Conservation (phyloP, 2,797 vertebrate species). For the Gambelia wislizenii region DNA sequence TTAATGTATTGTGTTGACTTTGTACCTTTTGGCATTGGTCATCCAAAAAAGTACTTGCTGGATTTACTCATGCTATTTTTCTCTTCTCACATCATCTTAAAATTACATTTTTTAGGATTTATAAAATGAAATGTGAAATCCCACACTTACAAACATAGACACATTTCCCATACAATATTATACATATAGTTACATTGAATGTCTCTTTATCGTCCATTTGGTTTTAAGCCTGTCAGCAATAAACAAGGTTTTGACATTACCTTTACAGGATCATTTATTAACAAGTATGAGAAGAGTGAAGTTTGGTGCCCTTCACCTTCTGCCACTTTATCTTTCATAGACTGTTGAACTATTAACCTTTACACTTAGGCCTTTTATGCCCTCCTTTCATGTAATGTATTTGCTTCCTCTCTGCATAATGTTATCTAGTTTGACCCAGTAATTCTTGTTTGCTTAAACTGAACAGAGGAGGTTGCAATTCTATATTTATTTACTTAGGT, state of each 20-base stretch:
- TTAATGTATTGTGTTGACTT: background rate
- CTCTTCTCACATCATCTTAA: background rate
- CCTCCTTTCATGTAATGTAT: constrained; percentile 1
- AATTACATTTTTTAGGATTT: constrained; percentile 11
- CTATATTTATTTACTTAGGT: background rate
- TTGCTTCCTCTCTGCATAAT: background rate
- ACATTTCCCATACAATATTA: background rate
- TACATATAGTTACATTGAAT: background rate
- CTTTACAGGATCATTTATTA: constrained; percentile 57
- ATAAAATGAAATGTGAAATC: background rate
- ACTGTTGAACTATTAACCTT: constrained; percentile 49
- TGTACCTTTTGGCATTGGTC: background rate
- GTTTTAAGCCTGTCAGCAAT: background rate
- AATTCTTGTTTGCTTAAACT: background rate
- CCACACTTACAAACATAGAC: background rate
- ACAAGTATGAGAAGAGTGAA: constrained; percentile 38
- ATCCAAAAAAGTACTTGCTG: background rate
- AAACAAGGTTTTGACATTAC: constrained; percentile 54
- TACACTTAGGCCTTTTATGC: constrained; percentile 31
- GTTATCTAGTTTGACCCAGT: constrained; percentile 10
- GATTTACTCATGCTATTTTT: background rate
- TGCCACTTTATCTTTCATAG: constrained; percentile 47
- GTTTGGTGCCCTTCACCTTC: constrained; percentile 39
- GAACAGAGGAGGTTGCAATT: background rate
- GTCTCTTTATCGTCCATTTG: background rate